A percentile compares a stretch with the other conserved stretches of the same genome.
Conservation (phyloP, 2,888 invertebrate species). For the Hetaerina titia region DNA sequence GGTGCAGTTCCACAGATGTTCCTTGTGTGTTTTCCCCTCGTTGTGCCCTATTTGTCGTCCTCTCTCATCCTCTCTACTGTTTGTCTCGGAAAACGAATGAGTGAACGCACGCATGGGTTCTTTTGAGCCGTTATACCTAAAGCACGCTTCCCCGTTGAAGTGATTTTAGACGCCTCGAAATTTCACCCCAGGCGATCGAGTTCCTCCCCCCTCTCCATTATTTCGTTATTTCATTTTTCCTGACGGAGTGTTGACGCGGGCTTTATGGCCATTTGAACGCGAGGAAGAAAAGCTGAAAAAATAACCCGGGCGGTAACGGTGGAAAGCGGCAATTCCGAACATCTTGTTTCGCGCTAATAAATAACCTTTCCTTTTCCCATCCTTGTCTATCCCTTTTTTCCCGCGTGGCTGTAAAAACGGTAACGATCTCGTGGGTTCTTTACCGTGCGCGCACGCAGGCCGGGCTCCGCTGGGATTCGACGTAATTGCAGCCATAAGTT, state of each 20-base stretch:
- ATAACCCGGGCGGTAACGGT: neutral
- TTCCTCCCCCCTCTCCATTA: neutral
- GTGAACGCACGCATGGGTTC: neutral
- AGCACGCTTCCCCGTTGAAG: neutral
- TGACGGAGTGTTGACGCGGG: conserved; percentile 13
- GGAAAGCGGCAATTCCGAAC: conserved; percentile 27
- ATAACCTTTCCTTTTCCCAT: conserved; percentile 39
- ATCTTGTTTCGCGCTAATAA: conserved; percentile 39
- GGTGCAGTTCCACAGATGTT: no score
- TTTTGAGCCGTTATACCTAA: neutral
- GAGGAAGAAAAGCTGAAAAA: neutral
- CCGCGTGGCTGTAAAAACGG: neutral
- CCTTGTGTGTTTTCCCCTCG: no score
- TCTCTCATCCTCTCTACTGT: neutral
- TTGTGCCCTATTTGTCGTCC: no score
- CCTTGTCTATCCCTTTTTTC: neutral
- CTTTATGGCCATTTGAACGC: neutral
- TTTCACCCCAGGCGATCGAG: neutral
- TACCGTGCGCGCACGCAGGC: neutral
- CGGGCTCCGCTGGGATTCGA: neutral
- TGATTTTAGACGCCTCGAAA: neutral
- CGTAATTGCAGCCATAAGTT: conserved; percentile 32
- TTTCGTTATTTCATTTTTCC: neutral
- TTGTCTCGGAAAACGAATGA: neutral
- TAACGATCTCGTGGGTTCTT: conserved; percentile 30